Conservation (phyloP, 2,888 invertebrate genomes). For the Meloe dianella region DNA sequence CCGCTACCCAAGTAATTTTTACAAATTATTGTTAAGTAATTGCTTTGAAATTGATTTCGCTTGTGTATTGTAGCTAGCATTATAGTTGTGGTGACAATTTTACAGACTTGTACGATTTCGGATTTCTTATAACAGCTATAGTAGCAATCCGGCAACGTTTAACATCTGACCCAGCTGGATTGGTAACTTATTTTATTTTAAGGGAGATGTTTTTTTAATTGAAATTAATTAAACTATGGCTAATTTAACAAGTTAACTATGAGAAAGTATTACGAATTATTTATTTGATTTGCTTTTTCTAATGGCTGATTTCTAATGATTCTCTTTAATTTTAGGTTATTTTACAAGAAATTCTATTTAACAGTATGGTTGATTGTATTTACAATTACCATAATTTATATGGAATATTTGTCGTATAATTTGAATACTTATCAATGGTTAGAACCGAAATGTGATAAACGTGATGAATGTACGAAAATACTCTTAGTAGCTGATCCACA, state of each 20-base stretch:
- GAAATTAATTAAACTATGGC: background rate
- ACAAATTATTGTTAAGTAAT: too few species aligned
- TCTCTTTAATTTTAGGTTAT: slow-evolving; percentile 15
- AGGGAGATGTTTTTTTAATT: background rate
- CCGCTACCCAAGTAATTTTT: too few species aligned
- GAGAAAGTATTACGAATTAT: background rate
- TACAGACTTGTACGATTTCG: too few species aligned
- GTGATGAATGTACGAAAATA: slow-evolving; percentile 53
- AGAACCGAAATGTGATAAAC: slow-evolving; percentile 47
- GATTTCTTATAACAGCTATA: too few species aligned
- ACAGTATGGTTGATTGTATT: slow-evolving; percentile 29
- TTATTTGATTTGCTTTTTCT: background rate
- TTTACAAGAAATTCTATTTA: slow-evolving; percentile 10
- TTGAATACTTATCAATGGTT: slow-evolving; percentile 51
- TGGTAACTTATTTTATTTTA: background rate
- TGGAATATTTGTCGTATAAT: slow-evolving; percentile 52
- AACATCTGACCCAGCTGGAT: background rate
- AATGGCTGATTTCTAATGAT: background rate
- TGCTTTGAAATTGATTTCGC: too few species aligned
- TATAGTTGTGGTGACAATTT: too few species aligned
- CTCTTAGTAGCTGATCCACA: slow-evolving; percentile 86
- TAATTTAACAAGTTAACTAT: background rate
- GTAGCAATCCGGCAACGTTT: too few species aligned
- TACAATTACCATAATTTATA: slow-evolving; percentile 41
- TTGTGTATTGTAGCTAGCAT: too few species aligned